These are phyloP conservation scores for Synchiropus splendidus DNA, from an alignment of 2,113 vertebrate genomes.

Conservation along the genomic window DNA sequence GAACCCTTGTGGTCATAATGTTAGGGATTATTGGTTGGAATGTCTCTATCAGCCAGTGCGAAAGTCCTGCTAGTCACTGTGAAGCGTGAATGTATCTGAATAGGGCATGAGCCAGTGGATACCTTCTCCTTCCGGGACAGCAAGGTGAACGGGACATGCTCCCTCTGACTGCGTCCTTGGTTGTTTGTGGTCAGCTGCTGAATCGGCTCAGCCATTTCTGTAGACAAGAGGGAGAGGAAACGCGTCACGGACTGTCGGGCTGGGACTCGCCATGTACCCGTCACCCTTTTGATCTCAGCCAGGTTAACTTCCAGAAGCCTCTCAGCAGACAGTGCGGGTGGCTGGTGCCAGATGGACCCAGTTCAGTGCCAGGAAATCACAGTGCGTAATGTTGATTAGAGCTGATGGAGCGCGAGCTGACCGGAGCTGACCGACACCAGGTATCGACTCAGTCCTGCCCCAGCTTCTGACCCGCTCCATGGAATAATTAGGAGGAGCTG, in stretches of 20 bases:
- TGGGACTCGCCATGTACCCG: too few species aligned
- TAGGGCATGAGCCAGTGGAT: constrained; percentile 1
- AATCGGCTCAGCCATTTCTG: constrained; percentile 86
- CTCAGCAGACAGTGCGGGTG: constrained; percentile 2
- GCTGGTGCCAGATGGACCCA: constrained; percentile 22
- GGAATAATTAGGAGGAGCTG: not conserved
- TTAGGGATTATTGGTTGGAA: too few species aligned
- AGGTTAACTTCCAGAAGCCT: too few species aligned
- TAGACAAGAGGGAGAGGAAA: constrained; percentile 15
- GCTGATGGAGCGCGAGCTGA: constrained; percentile 23
- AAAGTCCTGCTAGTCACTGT: too few species aligned
- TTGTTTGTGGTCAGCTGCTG: constrained; percentile 79
- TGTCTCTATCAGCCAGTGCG: too few species aligned
- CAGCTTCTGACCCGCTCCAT: not conserved
- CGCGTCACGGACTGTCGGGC: not conserved
- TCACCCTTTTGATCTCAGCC: too few species aligned
- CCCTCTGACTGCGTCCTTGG: constrained; percentile 61
- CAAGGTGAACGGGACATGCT: constrained; percentile 71
- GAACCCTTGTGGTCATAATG: too few species aligned
- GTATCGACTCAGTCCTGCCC: constrained; percentile 9
- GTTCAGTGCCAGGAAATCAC: constrained; percentile 17
- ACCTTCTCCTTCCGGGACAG: constrained; percentile 79
- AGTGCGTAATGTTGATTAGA: constrained; percentile 29
- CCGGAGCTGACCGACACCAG: constrained; percentile 26
- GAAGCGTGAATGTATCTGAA: too few species aligned